A percentile compares a stretch with the other conserved stretches of the same genome.
Evolutionary conservation across 2,797 vertebrate species (phyloP).

Genomic region (Pagetopsis macropterus): DNA sequence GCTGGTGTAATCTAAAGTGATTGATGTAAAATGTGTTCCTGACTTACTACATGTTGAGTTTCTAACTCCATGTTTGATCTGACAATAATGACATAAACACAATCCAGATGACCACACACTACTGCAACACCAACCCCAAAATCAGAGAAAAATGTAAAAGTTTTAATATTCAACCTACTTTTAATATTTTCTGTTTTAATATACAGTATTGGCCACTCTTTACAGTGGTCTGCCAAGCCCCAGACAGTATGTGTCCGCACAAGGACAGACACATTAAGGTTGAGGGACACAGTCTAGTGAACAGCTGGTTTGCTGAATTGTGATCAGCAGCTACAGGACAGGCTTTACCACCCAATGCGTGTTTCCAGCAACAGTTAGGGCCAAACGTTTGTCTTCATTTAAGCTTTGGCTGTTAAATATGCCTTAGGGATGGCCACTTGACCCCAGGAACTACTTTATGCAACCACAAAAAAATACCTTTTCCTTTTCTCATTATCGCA

Average conservation of each 20-base stretch:
- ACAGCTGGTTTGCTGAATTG: constrained; percentile 34
- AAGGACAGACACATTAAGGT: constrained; percentile 20
- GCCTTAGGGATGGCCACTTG: constrained; percentile 70
- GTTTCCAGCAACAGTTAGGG: constrained; percentile 68
- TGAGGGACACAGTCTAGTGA: constrained; percentile 22
- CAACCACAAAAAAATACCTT: constrained; percentile 60
- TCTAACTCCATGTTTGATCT: constrained; percentile 42
- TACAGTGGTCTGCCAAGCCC: not conserved
- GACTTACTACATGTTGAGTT: constrained; percentile 43
- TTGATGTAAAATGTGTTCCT: constrained; percentile 39
- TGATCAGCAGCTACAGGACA: constrained; percentile 47
- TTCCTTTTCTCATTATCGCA: constrained; percentile 62
- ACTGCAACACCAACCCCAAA: constrained; percentile 22
- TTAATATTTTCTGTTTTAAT: constrained; percentile 6
- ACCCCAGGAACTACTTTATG: constrained; percentile 54
- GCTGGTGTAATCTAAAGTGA: constrained; percentile 45
- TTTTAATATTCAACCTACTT: not conserved
- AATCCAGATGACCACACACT: constrained; percentile 49
- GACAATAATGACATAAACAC: constrained; percentile 42
- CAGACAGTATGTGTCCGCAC: not conserved
- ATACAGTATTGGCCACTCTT: not conserved
- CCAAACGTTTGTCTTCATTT: constrained; percentile 73
- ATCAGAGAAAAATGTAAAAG: not conserved
- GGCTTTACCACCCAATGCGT: constrained; percentile 45
- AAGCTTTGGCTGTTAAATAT: constrained; percentile 66